Base-by-base conservation (phyloP, 2,113 vertebrate genomes). In the Girardinichthys multiradiatus region DNA sequence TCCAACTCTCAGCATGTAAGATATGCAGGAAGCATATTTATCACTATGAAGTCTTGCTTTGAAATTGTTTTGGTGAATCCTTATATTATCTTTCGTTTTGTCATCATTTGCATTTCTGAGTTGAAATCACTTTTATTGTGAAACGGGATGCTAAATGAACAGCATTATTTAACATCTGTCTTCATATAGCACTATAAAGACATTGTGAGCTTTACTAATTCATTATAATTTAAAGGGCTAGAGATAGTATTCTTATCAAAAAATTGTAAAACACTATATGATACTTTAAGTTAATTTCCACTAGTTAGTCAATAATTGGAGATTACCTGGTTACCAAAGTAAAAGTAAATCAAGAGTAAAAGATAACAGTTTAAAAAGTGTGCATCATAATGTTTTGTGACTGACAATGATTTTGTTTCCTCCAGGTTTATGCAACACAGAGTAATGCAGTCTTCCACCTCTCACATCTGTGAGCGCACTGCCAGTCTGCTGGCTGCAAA, bases 191-290 rank as follows among this genome's bases (percentile, higher is more conserved):
- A 81, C 74, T 73, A 74, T 70, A 64, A 79, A 26, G 59, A 77
- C 45, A 69, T 82, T 78, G 86, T 90, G 74, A 89, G 72, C 77
- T 81, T 75, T 74, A 72, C 65, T 68, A 70, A 80, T 77, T 82
- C 42, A 67, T 86, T 78, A 61, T 42, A 57, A 76, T 74, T 81
- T 72, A 74, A 72, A 51, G 58, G 48, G 62, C 54, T 39, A 64
- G 72, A 68, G 62, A 72, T 64, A 77, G 81, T 76, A 70, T 84
- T 72, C 83, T 31, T 74, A 74, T 76, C 71, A 67, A 60, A 72
- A 72, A 80, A 81, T 80, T 68, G 73, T 19, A 48, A 17, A 48
- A 19, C 2, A 39, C 37, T 12, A 33, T 33, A 6, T 33, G 6
- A 33, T 33, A 33, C 31, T 33, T 33, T 3, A 51, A 17, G n/a